phyloP scores from a whole-genome alignment of 2,888 invertebrate species.

The Cephonodes hylas region DNA sequence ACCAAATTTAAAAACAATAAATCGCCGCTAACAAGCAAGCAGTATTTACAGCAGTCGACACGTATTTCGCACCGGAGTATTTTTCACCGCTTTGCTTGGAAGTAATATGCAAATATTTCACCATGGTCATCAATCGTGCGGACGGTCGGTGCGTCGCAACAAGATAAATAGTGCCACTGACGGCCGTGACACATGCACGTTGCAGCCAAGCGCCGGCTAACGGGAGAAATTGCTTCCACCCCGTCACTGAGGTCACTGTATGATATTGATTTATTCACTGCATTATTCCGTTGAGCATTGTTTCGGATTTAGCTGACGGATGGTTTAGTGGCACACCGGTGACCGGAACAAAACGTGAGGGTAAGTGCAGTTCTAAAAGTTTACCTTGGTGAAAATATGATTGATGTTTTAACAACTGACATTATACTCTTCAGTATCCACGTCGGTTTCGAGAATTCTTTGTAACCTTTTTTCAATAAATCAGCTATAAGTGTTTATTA shows the following conservation, averaged over 20 bases:
- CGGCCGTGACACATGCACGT: conserved; percentile 46
- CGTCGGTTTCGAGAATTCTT: too few relatives aligned
- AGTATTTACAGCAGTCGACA: neutral
- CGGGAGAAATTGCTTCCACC: conserved; percentile 16
- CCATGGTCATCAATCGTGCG: conserved; percentile 51
- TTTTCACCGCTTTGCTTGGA: conserved; percentile 23
- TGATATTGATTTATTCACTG: conserved; percentile 5
- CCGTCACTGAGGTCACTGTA: conserved; percentile 2
- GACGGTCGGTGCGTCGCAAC: conserved; percentile 31
- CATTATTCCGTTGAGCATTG: neutral
- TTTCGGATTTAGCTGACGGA: neutral
- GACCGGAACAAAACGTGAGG: too few relatives aligned
- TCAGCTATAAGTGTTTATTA: too few relatives aligned
- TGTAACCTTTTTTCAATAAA: too few relatives aligned
- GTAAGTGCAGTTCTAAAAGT: too few relatives aligned
- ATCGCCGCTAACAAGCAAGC: neutral
- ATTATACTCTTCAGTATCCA: too few relatives aligned
- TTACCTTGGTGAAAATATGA: too few relatives aligned
- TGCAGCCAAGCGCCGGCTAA: conserved; percentile 30
- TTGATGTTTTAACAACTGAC: too few relatives aligned
- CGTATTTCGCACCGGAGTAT: neutral
- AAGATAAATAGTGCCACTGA: conserved; percentile 60
- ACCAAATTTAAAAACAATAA: neutral
- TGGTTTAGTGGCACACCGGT: neutral
- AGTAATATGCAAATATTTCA: conserved; percentile 59